Percentiles rank a stretch among this genome's conserved stretches.
Conservation (phyloP, 2,888 invertebrate genomes). For the Agrotis clavis region DNA sequence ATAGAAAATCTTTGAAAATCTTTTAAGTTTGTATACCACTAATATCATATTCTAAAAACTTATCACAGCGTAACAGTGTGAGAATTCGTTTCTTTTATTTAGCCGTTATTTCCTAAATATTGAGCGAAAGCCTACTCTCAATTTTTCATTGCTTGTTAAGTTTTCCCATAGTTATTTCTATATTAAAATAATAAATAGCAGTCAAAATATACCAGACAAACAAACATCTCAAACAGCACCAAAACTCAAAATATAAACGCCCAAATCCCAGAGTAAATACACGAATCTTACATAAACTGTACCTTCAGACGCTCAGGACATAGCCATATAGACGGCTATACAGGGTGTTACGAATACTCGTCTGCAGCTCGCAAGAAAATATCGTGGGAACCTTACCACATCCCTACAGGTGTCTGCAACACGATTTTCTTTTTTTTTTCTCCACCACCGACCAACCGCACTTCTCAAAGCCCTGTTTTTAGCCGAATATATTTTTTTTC, state of each 20-base stretch:
- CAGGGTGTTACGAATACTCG: slow-evolving; percentile 65
- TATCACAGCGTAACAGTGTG: no score
- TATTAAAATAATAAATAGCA: neutral
- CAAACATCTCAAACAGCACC: slow-evolving; percentile 10
- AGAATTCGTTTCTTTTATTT: no score
- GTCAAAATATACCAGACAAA: slow-evolving; percentile 2
- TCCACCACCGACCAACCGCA: slow-evolving; percentile 59
- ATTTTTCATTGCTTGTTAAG: no score
- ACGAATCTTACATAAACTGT: slow-evolving; percentile 52
- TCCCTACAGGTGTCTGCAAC: slow-evolving; percentile 70
- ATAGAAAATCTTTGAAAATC: no score
- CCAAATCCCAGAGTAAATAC: slow-evolving; percentile 55
- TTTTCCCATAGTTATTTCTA: neutral
- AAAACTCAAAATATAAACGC: slow-evolving; percentile 42
- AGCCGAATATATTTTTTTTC: slow-evolving; percentile 46
- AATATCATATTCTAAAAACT: no score
- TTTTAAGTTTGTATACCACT: no score
- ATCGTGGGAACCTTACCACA: slow-evolving; percentile 69
- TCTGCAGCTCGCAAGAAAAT: slow-evolving; percentile 73
- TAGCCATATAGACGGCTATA: slow-evolving; percentile 63
- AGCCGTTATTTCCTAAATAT: no score
- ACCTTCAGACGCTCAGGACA: slow-evolving; percentile 47
- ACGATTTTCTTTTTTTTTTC: slow-evolving; percentile 56
- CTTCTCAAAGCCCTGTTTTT: slow-evolving; percentile 67
- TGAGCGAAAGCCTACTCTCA: no score